phyloP scores from a whole-genome alignment of 1,140 invertebrate genomes.

The Trachymyrmex septentrionalis region DNA sequence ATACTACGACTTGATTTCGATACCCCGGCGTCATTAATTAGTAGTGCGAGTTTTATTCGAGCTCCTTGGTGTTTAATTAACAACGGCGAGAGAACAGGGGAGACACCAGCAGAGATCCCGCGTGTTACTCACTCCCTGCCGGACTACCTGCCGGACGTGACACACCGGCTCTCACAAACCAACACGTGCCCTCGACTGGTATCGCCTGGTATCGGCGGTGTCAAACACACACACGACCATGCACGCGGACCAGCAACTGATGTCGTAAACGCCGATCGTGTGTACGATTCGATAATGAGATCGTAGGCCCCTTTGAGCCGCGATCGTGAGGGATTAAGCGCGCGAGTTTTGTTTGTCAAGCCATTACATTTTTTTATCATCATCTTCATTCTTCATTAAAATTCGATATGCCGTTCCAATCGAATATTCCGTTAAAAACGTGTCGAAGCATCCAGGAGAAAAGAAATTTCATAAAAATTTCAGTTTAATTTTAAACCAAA shows the following conservation, averaged over 20 bases:
- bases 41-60: conserved; percentile 76
- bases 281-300: conserved; percentile 72
- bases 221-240: conserved; percentile 48
- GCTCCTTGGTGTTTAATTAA: conserved; percentile 76
- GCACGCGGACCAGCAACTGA: conserved; percentile 43
- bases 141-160: conserved; percentile 74
- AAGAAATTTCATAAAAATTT: background rate
- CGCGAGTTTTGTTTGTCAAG: conserved; percentile 42
- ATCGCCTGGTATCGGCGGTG: conserved; percentile 70
- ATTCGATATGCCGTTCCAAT: background rate
- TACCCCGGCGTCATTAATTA: conserved; percentile 83
- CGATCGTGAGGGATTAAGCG: background rate
- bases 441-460: background rate
- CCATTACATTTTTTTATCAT: background rate
- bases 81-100: conserved; percentile 35
- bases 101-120: conserved; percentile 35
- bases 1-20: conserved; percentile 84
- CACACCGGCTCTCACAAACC: conserved; percentile 68
- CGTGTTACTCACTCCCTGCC: conserved; percentile 58
- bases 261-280: conserved; percentile 59
- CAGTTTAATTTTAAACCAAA: background rate
- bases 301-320: conserved; percentile 35
- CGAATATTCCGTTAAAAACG: background rate
- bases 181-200: conserved; percentile 68
- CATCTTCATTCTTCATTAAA: conserved; percentile 18